Evolutionary conservation across 1,140 invertebrate genomes (phyloP).

Genomic region (Doryteuthis pealeii): DNA sequence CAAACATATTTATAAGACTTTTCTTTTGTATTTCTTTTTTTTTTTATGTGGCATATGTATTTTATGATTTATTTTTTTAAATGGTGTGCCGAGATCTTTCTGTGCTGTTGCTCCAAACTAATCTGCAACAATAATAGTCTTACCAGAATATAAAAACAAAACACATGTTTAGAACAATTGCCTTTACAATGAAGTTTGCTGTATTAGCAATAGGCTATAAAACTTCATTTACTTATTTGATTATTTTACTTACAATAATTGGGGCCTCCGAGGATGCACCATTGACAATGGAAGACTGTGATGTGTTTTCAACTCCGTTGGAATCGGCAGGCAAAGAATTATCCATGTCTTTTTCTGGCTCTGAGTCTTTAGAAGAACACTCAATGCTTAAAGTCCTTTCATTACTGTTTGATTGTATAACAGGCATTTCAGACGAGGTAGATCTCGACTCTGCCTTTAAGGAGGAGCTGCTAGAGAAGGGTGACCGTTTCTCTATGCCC

Average conservation of each 20-base stretch:
- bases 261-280: not conserved
- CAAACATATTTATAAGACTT: no score
- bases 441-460: constrained; percentile 37
- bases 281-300: not conserved
- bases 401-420: constrained; percentile 22
- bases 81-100: no score
- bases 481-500: constrained; percentile 40
- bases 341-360: not conserved
- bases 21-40: no score
- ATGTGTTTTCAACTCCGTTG: not conserved
- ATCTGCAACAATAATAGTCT: no score
- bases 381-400: constrained; percentile 16
- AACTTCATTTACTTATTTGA: no score
- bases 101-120: no score
- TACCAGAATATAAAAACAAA: no score
- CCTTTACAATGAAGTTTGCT: no score
- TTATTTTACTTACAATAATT: not conserved
- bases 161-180: no score
- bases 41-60: no score
- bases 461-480: constrained; percentile 43
- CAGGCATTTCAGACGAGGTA: constrained; percentile 36
- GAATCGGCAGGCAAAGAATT: not conserved
- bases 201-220: no score
- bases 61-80: no score
- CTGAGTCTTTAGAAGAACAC: not conserved